Base-by-base conservation (phyloP, 2,888 invertebrate genomes). In the Sabatieria punctata region DNA sequence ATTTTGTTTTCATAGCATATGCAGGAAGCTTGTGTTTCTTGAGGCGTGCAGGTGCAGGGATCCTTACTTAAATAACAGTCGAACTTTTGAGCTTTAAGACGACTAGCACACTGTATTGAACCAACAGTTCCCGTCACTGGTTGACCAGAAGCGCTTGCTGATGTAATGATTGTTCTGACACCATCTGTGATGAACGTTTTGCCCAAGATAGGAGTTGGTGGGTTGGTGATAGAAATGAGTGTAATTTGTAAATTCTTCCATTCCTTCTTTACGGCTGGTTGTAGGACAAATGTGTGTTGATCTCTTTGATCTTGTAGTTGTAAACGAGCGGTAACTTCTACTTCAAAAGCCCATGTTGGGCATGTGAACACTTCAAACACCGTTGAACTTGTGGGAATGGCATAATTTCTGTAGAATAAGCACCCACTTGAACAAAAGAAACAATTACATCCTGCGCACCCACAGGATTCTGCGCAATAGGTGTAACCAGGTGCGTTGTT, bases 351-450 rank as follows among this genome's bases (percentile, higher is more conserved):
- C 40, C 42, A 36, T 15, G 27, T 3, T 18, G 18, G 27, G n/a
- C 49, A 49, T 4, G 49, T n/a, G 30, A 49, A 49, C 4, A 47
- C 8, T 8, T 46, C 35, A 25, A 30, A 49, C 6, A 40, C 15
- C 13, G 18, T 37, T 6, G 24, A 42, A 18, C 15, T 18, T 21
- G 11, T 6, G 6, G 38, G 38, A 18, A 18, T 38, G 22, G 38
- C 38, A 21, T 19, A 38, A 21, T n/a, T 38, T 13, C 38, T 13
- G 38, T 38, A 38, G 19, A 38, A 38, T 21, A 38, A 38, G n/a
- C 38, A 38, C 8, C 8, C 6, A 19, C 35, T n/a, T n/a, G 26
- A 6, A 25, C 42, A 42, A 18, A 25, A 26, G 26, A 42, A 42
- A 25, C 42, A 42, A 6, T 8, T 8, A 18, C 42, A 42, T 15